Base-by-base conservation (phyloP, 2,113 vertebrate genomes). In the Sapajus apella region DNA sequence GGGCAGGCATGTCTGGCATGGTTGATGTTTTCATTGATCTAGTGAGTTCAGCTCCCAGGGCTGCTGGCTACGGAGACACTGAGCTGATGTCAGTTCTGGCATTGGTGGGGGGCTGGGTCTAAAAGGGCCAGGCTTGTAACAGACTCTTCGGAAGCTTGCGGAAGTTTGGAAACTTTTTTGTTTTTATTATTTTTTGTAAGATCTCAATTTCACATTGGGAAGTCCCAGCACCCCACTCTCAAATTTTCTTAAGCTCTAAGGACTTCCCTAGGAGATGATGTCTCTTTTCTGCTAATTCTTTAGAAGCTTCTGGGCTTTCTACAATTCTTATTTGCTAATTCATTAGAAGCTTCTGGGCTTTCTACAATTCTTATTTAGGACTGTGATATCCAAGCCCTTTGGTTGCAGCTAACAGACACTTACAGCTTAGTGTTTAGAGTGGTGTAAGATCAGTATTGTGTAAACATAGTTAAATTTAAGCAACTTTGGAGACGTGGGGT, bases 21-120 rank as follows among this genome's bases (percentile, higher is more conserved):
- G 83, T 50, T 84, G 97, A 87, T 93, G 87, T 95, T 97, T 96
- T 94, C 97, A 95, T 92, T 97, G 97, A 87, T 95, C 61, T 56
- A 81, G 84, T 64, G 86, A 81, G 90, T 91, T 70, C 76, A 55
- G 84, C 86, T 97, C 95, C 82, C 89, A 93, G 90, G 30, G 55
- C 88, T 70, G 87, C 83, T 0, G 1, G 91, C 83, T 76, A 11
- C 37, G 52, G 58, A 95, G 79, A 70, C 21, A 0, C 76, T 47
- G 73, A 55, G 85, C 79, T 95, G 88, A 93, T 8, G 1, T 89
- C 75, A 91, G 87, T 0, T 0, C 79, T 2, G 1, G 75, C 2
- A 0, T 18, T 2, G 8, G 18, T 72, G 2, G 56, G 87, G 45
- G 90, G 75, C 75, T 77, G 85, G 94, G 87, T 66, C 90, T 94